phyloP scores from a whole-genome alignment of 2,113 vertebrate species.

The Conger conger region DNA sequence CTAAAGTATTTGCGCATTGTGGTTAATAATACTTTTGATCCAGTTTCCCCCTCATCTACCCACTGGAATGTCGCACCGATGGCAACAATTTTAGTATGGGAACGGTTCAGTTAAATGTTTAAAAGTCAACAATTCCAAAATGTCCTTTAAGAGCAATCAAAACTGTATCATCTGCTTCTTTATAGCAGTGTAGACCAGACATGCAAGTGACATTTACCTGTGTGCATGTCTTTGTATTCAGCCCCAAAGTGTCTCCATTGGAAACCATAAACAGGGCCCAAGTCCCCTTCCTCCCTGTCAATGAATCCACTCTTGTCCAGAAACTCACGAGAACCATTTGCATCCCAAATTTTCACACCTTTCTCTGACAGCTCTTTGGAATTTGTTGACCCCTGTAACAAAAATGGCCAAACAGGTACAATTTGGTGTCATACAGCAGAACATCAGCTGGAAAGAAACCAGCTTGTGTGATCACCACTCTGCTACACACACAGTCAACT shows the following conservation, averaged over 20 bases:
- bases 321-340: slow-evolving; percentile 88
- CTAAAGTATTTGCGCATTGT: not conserved
- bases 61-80: not conserved
- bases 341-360: slow-evolving; percentile 97
- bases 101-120: not conserved
- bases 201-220: slow-evolving; percentile 71
- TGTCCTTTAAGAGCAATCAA: not conserved
- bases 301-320: slow-evolving; percentile 87
- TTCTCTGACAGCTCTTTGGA: slow-evolving; percentile 90
- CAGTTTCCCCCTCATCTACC: not conserved
- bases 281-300: slow-evolving; percentile 85
- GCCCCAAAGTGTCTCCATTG: slow-evolving; percentile 98
- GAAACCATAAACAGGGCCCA: slow-evolving; percentile 96
- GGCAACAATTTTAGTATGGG: not conserved
- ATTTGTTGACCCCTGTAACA: slow-evolving; percentile 89
- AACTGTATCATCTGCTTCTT: not conserved
- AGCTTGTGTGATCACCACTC: no score
- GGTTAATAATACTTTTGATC: not conserved
- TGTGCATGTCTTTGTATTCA: slow-evolving; percentile 87
- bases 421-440: not conserved
- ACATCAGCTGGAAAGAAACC: no score
- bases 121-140: not conserved
- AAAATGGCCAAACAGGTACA: not conserved
- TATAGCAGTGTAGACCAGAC: not conserved
- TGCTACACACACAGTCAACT: no score